These are phyloP conservation scores for Tokudaia muenninki DNA, from an alignment of 2,797 vertebrate species.

Conservation along the genomic window DNA sequence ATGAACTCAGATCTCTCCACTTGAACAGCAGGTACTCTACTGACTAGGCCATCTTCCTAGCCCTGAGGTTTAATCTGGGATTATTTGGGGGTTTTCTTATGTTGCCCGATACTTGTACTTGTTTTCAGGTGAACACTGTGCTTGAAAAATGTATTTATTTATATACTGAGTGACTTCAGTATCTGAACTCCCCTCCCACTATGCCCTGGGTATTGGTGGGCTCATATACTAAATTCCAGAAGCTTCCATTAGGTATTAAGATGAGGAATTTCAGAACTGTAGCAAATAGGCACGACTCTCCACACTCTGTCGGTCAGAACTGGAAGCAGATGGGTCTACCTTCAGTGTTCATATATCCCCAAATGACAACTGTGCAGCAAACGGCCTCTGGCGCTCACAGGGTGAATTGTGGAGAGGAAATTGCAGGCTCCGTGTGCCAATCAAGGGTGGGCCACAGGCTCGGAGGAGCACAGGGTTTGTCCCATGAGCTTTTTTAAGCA, in stretches of 20 bases:
- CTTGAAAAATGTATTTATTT: neutral
- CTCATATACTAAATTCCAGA: conserved; percentile 4
- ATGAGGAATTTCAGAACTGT: neutral
- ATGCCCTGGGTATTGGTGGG: neutral
- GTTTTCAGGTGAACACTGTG: neutral
- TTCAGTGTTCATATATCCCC: neutral
- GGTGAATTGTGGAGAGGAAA: neutral
- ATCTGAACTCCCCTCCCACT: neutral
- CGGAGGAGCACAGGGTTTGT: neutral
- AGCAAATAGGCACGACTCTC: neutral
- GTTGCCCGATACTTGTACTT: neutral
- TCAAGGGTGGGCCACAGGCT: neutral
- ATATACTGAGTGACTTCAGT: neutral
- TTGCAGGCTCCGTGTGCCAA: neutral
- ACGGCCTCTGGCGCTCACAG: neutral
- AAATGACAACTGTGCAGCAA: neutral
- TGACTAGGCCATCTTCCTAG: neutral
- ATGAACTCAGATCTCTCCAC: neutral
- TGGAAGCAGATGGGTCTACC: neutral
- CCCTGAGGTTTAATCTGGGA: neutral
- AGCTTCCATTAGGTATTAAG: neutral
- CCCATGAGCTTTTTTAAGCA: neutral
- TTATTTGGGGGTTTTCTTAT: neutral
- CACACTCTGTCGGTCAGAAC: neutral
- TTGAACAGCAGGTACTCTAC: neutral